Percentiles rank a stretch among this genome's conserved stretches.
phyloP scores from a whole-genome alignment of 1,140 invertebrate species.

The Maniola jurtina region DNA sequence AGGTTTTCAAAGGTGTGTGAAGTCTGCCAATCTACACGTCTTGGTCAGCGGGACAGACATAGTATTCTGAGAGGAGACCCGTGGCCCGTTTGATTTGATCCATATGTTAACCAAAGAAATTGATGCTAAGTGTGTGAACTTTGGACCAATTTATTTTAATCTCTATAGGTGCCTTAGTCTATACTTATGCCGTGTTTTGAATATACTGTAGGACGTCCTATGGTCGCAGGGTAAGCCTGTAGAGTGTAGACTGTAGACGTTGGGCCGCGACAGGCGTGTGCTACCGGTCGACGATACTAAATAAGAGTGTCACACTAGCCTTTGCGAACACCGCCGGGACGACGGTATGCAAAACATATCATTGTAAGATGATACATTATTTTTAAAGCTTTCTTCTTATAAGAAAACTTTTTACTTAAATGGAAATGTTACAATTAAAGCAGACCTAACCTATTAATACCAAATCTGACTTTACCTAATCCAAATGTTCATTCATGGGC shows the following conservation, averaged over 20 bases:
- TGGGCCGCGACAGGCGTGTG: conserved; percentile 53
- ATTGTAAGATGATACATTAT: conserved; percentile 16
- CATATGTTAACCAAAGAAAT: too few species aligned
- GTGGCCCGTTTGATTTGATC: too few species aligned
- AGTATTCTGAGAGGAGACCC: too few species aligned
- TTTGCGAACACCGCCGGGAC: conserved; percentile 60
- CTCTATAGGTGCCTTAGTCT: background rate
- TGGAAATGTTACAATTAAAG: background rate
- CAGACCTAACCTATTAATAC: too few species aligned
- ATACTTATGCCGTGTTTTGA: background rate
- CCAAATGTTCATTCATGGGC: too few species aligned
- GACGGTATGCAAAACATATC: conserved; percentile 24
- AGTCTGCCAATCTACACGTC: too few species aligned
- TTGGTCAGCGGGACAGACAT: too few species aligned
- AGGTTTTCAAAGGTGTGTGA: too few species aligned
- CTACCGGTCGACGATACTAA: conserved; percentile 66
- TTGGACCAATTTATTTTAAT: too few species aligned
- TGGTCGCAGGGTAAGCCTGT: conserved; percentile 3
- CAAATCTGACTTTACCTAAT: too few species aligned
- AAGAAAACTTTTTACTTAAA: background rate
- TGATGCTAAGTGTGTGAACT: too few species aligned
- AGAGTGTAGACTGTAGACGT: conserved; percentile 20
- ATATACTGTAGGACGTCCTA: conserved; percentile 13
- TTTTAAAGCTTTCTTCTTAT: background rate
- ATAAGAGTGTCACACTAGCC: conserved; percentile 71